Percentiles rank a stretch among this genome's conserved stretches.
These are phyloP conservation scores for Scaptomyza graminum DNA, from an alignment of 1,140 invertebrate species.

Conservation along the genomic window DNA sequence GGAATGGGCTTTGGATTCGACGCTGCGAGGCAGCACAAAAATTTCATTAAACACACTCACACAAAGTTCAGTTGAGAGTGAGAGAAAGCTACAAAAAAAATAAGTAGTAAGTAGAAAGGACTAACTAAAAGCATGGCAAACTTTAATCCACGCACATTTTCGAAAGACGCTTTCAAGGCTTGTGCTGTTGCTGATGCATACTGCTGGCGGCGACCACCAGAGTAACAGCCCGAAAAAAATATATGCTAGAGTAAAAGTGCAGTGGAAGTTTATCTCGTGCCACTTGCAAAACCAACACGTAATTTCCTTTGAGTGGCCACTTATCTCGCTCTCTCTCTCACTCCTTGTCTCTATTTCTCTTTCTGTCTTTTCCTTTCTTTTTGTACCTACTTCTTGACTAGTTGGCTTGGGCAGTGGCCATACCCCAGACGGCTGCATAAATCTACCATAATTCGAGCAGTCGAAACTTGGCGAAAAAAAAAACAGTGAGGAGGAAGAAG, in stretches of 20 bases:
- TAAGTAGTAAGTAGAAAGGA: not conserved
- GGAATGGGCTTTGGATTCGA: not conserved
- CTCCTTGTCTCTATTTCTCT: not conserved
- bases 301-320: constrained; percentile 70
- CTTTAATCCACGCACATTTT: constrained; percentile 69
- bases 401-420: constrained; percentile 37
- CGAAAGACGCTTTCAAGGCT: constrained; percentile 35
- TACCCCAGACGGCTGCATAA: constrained; percentile 66
- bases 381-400: constrained; percentile 42
- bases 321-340: constrained; percentile 39
- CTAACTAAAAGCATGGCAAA: constrained; percentile 63
- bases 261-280: constrained; percentile 62
- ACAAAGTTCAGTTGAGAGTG: constrained; percentile 26
- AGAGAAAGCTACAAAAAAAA: not conserved
- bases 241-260: constrained; percentile 1
- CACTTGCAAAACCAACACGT: constrained; percentile 68
- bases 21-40: constrained; percentile 36
- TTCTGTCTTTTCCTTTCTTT: not conserved
- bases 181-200: too few species aligned
- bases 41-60: constrained; percentile 70
- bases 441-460: constrained; percentile 67
- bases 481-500: constrained; percentile 1
- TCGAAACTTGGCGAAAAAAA: constrained; percentile 24
- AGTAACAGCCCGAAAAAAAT: constrained; percentile 21
- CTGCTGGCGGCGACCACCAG: constrained; percentile 5